Evolutionary conservation across 2,888 invertebrate species (phyloP).

Genomic region (Monopis laevigella): DNA sequence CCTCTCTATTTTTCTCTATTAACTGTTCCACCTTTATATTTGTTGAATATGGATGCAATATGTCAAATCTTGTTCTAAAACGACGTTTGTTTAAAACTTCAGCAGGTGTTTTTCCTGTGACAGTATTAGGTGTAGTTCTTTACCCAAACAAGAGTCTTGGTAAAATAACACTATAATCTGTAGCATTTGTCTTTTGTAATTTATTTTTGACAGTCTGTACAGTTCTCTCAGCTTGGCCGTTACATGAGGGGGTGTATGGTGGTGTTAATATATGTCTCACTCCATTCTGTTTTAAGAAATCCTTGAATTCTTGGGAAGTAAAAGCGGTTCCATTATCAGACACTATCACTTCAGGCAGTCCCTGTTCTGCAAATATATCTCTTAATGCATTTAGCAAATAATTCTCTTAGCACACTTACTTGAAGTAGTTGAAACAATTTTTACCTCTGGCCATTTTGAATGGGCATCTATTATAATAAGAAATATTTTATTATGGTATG

Average conservation of each 20-base stretch:
- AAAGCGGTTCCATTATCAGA: slow-evolving; percentile 1
- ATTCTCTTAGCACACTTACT: neutral
- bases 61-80: neutral
- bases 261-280: neutral
- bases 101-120: neutral
- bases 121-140: neutral
- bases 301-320: slow-evolving; percentile 1
- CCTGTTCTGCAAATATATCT: slow-evolving; percentile 2
- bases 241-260: neutral
- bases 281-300: neutral
- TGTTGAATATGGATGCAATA: neutral
- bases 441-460: neutral
- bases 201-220: slow-evolving; percentile 2
- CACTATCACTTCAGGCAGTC: neutral
- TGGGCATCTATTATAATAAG: neutral
- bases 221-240: neutral
- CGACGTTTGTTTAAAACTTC: neutral
- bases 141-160: neutral
- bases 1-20: no score
- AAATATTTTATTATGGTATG: neutral
- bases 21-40: no score
- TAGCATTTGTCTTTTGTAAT: neutral
- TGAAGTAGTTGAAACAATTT: neutral
- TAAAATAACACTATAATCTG: neutral
- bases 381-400: no score